phyloP scores from a whole-genome alignment of 2,888 invertebrate species.

The Masnerella sp. region DNA sequence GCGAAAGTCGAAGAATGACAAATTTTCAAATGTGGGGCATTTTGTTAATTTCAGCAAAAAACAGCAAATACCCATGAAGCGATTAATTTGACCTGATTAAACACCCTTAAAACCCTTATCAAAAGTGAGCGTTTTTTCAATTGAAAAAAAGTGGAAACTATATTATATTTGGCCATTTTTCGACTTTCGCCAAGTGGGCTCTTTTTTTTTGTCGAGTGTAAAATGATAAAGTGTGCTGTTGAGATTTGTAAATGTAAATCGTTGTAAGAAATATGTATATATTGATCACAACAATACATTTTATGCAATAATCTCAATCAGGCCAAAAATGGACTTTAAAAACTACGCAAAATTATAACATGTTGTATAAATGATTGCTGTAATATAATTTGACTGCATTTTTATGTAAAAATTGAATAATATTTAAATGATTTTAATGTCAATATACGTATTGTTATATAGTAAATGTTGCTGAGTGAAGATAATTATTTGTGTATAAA shows the following conservation, averaged over 20 bases:
- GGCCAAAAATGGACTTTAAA: constrained; percentile 17
- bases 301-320: constrained; percentile 1
- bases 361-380: constrained; percentile 17
- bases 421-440: constrained; percentile 8
- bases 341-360: constrained; percentile 11
- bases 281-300: constrained; percentile 23
- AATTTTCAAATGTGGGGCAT: no score
- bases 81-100: no score
- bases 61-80: no score
- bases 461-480: no score
- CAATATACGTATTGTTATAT: background rate
- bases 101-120: no score
- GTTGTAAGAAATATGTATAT: constrained; percentile 1
- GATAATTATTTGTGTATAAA: no score
- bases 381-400: constrained; percentile 24
- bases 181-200: constrained; percentile 11
- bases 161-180: no score
- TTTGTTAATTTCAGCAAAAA: no score
- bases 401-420: constrained; percentile 4
- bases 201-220: no score
- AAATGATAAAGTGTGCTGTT: constrained; percentile 33
- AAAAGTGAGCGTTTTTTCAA: no score
- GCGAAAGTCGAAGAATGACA: no score
- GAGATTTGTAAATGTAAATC: constrained; percentile 11
- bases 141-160: background rate